These are phyloP conservation scores for Apoda limacodes DNA, from an alignment of 2,888 invertebrate genomes.

Conservation along the genomic window DNA sequence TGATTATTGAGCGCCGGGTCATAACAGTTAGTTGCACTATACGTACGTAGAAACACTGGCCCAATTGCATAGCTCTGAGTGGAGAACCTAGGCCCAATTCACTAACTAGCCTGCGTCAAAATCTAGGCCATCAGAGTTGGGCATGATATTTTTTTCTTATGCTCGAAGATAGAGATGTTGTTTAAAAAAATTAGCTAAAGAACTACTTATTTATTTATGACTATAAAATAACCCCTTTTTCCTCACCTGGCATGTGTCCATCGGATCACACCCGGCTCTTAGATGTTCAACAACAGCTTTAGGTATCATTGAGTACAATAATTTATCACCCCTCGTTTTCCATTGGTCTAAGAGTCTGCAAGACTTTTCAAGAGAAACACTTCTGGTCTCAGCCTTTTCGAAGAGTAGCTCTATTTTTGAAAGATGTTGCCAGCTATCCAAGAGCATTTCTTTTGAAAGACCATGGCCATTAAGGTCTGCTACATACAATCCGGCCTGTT, in stretches of 20 bases:
- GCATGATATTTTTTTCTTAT: too few relatives aligned
- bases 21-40: too few relatives aligned
- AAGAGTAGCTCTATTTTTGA: conserved; percentile 84
- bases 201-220: too few relatives aligned
- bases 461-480: conserved; percentile 90
- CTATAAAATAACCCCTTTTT: too few relatives aligned
- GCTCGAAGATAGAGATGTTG: too few relatives aligned
- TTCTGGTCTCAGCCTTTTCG: conserved; percentile 84
- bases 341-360: conserved; percentile 83
- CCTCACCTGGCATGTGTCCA: conserved; percentile 81
- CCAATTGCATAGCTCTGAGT: too few relatives aligned
- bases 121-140: too few relatives aligned
- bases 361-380: conserved; percentile 82
- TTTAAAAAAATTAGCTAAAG: too few relatives aligned
- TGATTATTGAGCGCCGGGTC: too few relatives aligned
- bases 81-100: too few relatives aligned
- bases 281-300: conserved; percentile 85
- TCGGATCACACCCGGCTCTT: conserved; percentile 78
- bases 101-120: too few relatives aligned
- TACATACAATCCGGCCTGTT: conserved; percentile 81
- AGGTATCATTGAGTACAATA: conserved; percentile 94
- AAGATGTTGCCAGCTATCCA: conserved; percentile 88
- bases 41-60: too few relatives aligned
- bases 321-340: conserved; percentile 87
- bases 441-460: conserved; percentile 83